Evolutionary conservation across 2,888 invertebrate genomes (phyloP), one percentile per base, ranked within the genome.

Genomic region (Hyppa rectilinea): DNA sequence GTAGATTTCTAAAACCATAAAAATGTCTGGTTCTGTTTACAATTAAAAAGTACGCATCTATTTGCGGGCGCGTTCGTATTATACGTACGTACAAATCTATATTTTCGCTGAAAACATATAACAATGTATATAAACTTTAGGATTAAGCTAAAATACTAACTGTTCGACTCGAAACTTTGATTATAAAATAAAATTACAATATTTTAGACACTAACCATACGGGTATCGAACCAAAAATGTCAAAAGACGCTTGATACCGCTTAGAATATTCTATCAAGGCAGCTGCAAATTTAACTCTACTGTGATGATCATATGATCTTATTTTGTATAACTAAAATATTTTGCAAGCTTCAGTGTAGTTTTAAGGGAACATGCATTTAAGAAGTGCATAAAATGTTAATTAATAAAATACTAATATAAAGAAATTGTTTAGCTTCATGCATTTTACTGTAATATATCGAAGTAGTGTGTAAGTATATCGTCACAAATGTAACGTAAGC

Each of bases 401-500:
- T 78, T 82, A 82, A 80, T 80, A 74, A n/a, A n/a, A 50, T 75
- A 87, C 85, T 87, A 87, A 87, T 81, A 67, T 60, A 77, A 81
- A 74, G 69, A 73, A 80, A 74, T 80, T 77, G 74, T 77, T 70
- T 66, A 78, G 80, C 85, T 80, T 79, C 36, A 26, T 56, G 80
- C 78, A 69, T 80, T 83, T 75, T 77, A 56, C 56, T 83, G 71
- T 85, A 83, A 73, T 71, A 81, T 83, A 81, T 75, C 59, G 56
- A 71, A 63, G 49, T 85, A 84, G 77, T 72, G 52, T 70, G 26
- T 83, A 81, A 84, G 79, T 50, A 58, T 63, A 59, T 43, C 52
- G 85, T 85, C 85, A 85, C 84, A 84, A 84, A 38, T 81, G 80
- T 82, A 82, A 76, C 69, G 49, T 72, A 67, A 83, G 89, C 90